A percentile compares a stretch with the other conserved stretches of the same genome.
Evolutionary conservation across 2,888 invertebrate genomes (phyloP).

Genomic region (Argyresthia albistria): DNA sequence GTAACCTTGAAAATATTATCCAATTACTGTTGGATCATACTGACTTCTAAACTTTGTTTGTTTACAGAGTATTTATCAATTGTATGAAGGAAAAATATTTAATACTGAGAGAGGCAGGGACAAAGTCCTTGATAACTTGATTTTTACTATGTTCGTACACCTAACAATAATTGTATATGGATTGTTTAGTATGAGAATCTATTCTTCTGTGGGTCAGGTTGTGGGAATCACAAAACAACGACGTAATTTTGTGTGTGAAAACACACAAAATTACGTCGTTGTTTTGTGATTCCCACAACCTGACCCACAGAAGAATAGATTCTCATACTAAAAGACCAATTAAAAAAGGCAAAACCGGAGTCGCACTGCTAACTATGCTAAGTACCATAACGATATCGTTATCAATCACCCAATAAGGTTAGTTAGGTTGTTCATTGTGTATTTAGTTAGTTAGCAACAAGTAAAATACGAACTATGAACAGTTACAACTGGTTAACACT

Average conservation of each 20-base stretch:
- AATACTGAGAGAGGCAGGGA: no score
- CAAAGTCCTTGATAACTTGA: no score
- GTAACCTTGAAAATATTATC: neutral
- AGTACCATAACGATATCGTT: slow-evolving; percentile 51
- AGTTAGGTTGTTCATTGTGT: neutral
- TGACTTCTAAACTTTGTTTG: no score
- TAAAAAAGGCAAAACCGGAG: neutral
- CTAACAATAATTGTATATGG: no score
- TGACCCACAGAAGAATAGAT: neutral
- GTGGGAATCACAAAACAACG: neutral
- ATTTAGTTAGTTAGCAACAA: slow-evolving; percentile 34
- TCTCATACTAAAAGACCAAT: slow-evolving; percentile 6
- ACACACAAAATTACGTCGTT: no score
- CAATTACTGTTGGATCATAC: neutral
- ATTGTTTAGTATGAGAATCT: slow-evolving; percentile 3
- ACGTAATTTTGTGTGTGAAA: neutral
- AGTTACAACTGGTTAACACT: neutral
- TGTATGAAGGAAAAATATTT: neutral
- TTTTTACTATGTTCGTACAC: no score
- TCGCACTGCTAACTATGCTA: slow-evolving; percentile 4
- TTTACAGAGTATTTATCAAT: neutral
- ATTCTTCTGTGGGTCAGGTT: no score
- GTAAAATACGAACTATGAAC: slow-evolving; percentile 13
- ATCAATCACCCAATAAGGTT: slow-evolving; percentile 15
- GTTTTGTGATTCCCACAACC: neutral